A percentile compares a stretch with the other conserved stretches of the same genome.
phyloP scores from a whole-genome alignment of 1,140 invertebrate genomes.

The Drosophila pseudoobscura region DNA sequence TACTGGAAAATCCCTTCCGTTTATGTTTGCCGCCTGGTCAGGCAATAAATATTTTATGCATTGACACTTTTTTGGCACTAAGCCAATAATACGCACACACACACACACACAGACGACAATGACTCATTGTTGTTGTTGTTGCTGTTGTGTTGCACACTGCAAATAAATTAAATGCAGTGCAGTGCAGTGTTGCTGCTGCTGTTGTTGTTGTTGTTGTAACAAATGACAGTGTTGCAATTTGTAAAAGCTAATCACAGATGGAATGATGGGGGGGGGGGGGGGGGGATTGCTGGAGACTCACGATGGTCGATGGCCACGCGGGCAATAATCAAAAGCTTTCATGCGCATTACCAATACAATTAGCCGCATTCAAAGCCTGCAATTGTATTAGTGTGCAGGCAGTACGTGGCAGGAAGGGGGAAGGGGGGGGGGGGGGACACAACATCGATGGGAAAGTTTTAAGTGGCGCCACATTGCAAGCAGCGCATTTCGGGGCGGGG shows the following conservation, averaged over 20 bases:
- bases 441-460: slow-evolving; percentile 41
- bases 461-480: slow-evolving; percentile 51
- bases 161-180: slow-evolving; percentile 74
- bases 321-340: slow-evolving; percentile 71
- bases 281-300: slow-evolving; percentile 10
- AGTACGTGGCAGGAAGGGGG: neutral
- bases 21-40: slow-evolving; percentile 19
- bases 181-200: neutral
- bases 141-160: slow-evolving; percentile 26
- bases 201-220: slow-evolving; percentile 41
- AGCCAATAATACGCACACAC: slow-evolving; percentile 59
- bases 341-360: slow-evolving; percentile 74
- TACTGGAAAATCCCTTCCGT: slow-evolving; percentile 18
- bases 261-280: slow-evolving; percentile 8
- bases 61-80: slow-evolving; percentile 63
- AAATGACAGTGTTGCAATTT: slow-evolving; percentile 76
- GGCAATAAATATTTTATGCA: slow-evolving; percentile 63
- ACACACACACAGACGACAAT: slow-evolving; percentile 36
- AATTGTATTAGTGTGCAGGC: slow-evolving; percentile 17
- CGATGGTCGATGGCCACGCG: slow-evolving; percentile 9
- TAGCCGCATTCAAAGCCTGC: slow-evolving; percentile 54
- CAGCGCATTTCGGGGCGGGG: neutral
- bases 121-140: slow-evolving; percentile 50
- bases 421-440: neutral
- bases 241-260: slow-evolving; percentile 71